Percentiles rank a stretch among this genome's conserved stretches.
Evolutionary conservation across 2,113 vertebrate species (phyloP).

Genomic region (Ameiurus melas): DNA sequence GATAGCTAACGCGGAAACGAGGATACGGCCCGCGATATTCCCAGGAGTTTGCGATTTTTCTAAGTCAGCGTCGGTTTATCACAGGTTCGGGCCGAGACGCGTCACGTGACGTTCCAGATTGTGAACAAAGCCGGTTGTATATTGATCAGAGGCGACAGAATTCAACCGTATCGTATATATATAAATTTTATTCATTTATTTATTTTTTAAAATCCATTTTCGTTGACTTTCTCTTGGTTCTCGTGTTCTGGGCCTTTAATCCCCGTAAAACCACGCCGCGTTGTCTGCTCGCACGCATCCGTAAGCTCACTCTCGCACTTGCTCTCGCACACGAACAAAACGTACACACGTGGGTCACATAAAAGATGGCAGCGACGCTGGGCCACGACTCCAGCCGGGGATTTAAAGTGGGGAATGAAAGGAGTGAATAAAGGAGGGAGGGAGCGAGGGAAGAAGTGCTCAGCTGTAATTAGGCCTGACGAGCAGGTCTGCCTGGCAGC

Average conservation of each 20-base stretch:
- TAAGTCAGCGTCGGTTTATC: too few relatives aligned
- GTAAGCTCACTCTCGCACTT: neutral
- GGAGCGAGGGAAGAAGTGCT: constrained; percentile 43
- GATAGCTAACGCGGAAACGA: too few relatives aligned
- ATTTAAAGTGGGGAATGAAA: constrained; percentile 34
- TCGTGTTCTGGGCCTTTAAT: neutral
- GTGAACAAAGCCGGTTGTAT: too few relatives aligned
- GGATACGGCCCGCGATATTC: too few relatives aligned
- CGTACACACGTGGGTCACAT: neutral
- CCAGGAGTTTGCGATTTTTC: too few relatives aligned
- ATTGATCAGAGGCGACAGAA: too few relatives aligned
- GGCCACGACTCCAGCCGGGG: constrained; percentile 2
- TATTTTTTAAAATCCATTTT: neutral
- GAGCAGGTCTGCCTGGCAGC: constrained; percentile 63
- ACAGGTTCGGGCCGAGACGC: too few relatives aligned
- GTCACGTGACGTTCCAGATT: too few relatives aligned
- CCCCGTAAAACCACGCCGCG: neutral
- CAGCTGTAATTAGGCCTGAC: constrained; percentile 65
- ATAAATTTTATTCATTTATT: too few relatives aligned
- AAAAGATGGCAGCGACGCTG: neutral
- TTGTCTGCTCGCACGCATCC: neutral
- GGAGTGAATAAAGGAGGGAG: constrained; percentile 20
- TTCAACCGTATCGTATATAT: too few relatives aligned
- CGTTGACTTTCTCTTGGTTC: neutral
- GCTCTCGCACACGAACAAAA: neutral